Base-by-base conservation (phyloP, 2,113 vertebrate species). In the Ceyx melanurus region DNA sequence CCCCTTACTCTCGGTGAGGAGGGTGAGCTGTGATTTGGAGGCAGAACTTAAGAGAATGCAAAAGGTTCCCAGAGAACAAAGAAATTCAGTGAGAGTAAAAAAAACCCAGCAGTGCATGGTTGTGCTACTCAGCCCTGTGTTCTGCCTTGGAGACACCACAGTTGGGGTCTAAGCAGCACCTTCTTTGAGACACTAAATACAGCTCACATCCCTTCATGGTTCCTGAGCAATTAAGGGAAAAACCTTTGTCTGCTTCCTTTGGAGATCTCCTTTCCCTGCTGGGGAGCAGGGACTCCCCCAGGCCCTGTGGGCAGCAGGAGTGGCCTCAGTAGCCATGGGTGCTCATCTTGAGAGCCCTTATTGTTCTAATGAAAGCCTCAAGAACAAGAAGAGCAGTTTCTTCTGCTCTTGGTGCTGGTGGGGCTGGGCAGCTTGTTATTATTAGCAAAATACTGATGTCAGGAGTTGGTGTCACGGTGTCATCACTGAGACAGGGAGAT, bases 101-200 rank as follows among this genome's bases (percentile, higher is more conserved):
- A 37, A 71, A n/a, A 6, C 20, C 21, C 50, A 20, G 12, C 13
- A 1, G 6, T 6, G 10, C 17, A 1, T 4, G 2, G 25, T 5
- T 15, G 75, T 60, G 57, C 54, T 28, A 1, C 11, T 54, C 43
- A 45, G 65, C 60, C 37, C 43, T 2, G 0, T 10, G 37, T 26
- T 53, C 61, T 0, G 0, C 18, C 73, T 89, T 20, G 75, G 29
- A 42, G 58, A 8, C 1, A 0, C 22, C 0, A 0, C 9, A 62
- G 75, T 31, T 75, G 67, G 51, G 51, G 57, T 51, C 4, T 51
- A 50, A 66, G 26, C 57, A 61, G 43, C 37, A 5, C 11, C 0
- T 88, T 28, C 17, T 66, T 74, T 60, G 82, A 72, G 64, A 74
- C 48, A 35, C 35, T 13, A 54, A 64, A 71, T 28, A 3, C 6